Base-by-base conservation (phyloP, 2,888 invertebrate species). In the Scaptodrosophila latifasciaeformis region DNA sequence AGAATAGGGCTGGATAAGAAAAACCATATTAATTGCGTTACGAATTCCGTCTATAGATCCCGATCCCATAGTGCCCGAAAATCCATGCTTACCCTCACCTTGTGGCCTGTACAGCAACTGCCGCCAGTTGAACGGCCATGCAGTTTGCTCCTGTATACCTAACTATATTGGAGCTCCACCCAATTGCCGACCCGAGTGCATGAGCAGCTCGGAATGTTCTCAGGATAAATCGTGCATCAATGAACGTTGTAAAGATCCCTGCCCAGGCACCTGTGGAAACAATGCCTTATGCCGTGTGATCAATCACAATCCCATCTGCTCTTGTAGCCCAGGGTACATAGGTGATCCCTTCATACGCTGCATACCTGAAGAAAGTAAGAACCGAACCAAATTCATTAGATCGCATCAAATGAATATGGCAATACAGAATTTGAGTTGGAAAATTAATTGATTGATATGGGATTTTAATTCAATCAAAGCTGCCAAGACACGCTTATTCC, bases 241-340 rank as follows among this genome's bases (percentile, higher is more conserved):
- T 83, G 91, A 92, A 81, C 93, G 90, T 86, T 96, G 96, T 83
- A 89, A 89, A 59, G 92, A 95, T 85, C 95, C 95, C 43, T 96
- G 95, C 84, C 88, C 90, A 30, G 93, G 93, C 59, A 91, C 92
- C n/a, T 96, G 96, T 82, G 95, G 95, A 19, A 87, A 89, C 56
- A 92, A 93, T 86, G 93, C 95, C 2, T 89, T 92, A 66, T 96
- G 96, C 83, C 91, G 91, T 69, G 93, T 94, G 12, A 91, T 94
- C 44, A 94, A 93, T 85, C 96, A 96, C 83, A 94, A 93, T 84
- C 93, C 95, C 34, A 90, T 94, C 62, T 96, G 96, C 87, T 92
- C 92, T 83, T 96, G 96, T 85, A 89, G 90, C 47, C 87, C 89
- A 63, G 92, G 92, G 68, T 92, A 90, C 83, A 89, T 89, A 30